Evolutionary conservation across 2,113 vertebrate genomes (phyloP).

Genomic region (Sialia sialis): DNA sequence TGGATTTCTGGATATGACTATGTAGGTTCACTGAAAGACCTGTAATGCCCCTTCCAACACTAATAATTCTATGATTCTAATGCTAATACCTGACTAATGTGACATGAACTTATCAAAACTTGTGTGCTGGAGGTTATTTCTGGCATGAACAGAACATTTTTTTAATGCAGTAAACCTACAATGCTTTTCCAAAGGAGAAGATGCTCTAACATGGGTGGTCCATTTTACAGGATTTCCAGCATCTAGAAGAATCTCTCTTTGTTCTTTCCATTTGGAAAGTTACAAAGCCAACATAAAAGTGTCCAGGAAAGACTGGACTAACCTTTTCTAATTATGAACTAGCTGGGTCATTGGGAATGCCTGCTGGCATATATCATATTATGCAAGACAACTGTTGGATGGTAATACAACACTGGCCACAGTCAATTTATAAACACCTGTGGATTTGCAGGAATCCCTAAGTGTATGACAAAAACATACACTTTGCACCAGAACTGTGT

Average conservation of each 20-base stretch:
- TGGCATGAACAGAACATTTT: not conserved
- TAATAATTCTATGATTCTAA: not conserved
- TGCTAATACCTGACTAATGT: not conserved
- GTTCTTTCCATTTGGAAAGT: conserved; percentile 5
- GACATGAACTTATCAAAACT: not conserved
- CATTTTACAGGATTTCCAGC: not conserved
- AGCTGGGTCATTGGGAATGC: not conserved
- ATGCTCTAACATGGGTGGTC: not conserved
- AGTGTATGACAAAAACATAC: not conserved
- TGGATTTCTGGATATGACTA: not conserved
- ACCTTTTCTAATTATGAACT: conserved; percentile 7
- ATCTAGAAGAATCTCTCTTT: not conserved
- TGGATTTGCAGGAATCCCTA: not conserved
- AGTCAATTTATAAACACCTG: not conserved
- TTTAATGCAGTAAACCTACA: not conserved
- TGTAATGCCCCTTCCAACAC: not conserved
- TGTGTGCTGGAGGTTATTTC: not conserved
- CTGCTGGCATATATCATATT: not conserved
- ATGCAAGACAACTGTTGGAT: not conserved
- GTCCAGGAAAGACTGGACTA: conserved; percentile 8
- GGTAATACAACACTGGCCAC: not conserved
- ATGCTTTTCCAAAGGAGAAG: not conserved
- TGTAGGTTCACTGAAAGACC: not conserved
- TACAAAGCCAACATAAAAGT: not conserved
- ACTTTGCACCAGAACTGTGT: not conserved